Percentiles rank a stretch among this genome's conserved stretches.
Evolutionary conservation across 2,888 invertebrate genomes (phyloP).

Genomic region (Pecten maximus): DNA sequence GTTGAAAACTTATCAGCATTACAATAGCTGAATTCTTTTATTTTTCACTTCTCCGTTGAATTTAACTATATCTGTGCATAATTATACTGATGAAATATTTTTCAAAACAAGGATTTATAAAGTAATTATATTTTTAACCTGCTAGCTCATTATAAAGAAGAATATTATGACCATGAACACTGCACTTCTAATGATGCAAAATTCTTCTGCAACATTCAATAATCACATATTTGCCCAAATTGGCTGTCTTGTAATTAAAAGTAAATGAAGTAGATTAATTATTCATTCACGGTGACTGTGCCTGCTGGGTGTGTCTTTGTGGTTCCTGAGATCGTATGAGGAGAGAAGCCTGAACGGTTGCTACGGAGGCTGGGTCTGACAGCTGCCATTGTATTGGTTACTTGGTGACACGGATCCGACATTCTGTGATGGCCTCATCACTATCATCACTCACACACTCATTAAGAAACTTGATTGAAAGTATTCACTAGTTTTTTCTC

Average conservation of each 20-base stretch:
- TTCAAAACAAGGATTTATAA: neutral
- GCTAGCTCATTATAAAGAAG: too few species aligned
- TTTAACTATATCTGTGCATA: neutral
- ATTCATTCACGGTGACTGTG: neutral
- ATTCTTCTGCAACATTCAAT: neutral
- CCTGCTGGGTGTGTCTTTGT: neutral
- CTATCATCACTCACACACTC: neutral
- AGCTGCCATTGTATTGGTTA: neutral
- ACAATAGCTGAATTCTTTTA: too few species aligned
- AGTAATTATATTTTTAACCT: neutral
- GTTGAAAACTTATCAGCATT: too few species aligned
- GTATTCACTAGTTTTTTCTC: neutral
- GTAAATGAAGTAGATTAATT: slow-evolving; percentile 29
- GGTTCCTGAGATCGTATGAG: neutral
- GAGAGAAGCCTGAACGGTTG: neutral
- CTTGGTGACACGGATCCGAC: neutral
- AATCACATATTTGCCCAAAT: neutral
- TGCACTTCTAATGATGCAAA: neutral
- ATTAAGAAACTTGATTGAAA: neutral
- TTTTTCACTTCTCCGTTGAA: too few species aligned
- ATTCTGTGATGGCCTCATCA: neutral
- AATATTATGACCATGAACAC: neutral
- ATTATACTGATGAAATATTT: neutral
- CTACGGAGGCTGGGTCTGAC: neutral
- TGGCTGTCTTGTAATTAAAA: neutral